Base-by-base conservation (phyloP, 2,797 vertebrate species). In the Melanogrammus aeglefinus region DNA sequence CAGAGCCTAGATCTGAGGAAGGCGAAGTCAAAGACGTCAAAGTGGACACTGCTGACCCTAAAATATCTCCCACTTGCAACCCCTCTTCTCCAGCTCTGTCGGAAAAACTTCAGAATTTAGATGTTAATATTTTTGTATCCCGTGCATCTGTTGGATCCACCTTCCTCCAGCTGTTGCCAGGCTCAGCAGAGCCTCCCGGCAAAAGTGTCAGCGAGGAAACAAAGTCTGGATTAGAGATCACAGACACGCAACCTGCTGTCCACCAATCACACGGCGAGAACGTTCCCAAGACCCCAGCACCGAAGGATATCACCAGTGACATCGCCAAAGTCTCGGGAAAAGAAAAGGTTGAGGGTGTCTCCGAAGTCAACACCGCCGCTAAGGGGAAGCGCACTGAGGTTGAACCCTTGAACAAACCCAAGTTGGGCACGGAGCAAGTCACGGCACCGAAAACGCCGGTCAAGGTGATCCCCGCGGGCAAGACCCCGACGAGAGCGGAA, bases 1-100 rank as follows among this genome's bases (percentile, higher is more conserved):
- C 80, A 0, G 95, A 96, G 51, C 80, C 91, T 77, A 95, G 90
- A 39, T 47, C 89, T 10, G 96, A 96, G 38, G 94, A 94, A 18
- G 87, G 86, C 76, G 95, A 96, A 63, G 91, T 71, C 47, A 91
- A 86, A 76, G 85, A 83, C 82, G 80, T 94, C 69, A 89, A 87
- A 2, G 94, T 93, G 0, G 94, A 89, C 38, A 88, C 87, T 0
- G 94, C 94, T 0, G 95, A 96, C 79, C 94, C 94, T 0, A 94
- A 94, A 6, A 94, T 94, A 27, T 94, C 93, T n/a, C 95, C 95
- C 0, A 93, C 95, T 81, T 92, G 94, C 77, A 94, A 94, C 83
- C 94, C 94, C 79, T 94, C 95, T 9, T 77, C 92, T 0, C 92
- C 94, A 0, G 93, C 90, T 3, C 86, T 91, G 72, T 95, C 95